phyloP scores from a whole-genome alignment of 2,113 vertebrate species.

The Prinia subflava region DNA sequence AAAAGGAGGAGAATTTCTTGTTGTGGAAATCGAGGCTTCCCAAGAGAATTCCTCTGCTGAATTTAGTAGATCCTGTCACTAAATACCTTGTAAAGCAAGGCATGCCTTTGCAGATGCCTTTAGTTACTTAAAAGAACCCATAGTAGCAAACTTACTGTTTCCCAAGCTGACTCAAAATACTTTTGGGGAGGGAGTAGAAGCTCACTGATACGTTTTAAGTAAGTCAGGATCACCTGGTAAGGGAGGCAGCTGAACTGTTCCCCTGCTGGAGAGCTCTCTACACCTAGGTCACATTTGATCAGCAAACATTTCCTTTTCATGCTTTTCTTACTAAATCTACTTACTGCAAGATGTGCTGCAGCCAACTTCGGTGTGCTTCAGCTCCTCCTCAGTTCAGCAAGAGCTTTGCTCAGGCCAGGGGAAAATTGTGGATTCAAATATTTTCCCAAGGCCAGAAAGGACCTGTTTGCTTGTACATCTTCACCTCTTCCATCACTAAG shows the following conservation, averaged over 20 bases:
- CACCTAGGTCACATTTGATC: not conserved
- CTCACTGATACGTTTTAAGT: not conserved
- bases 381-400: not conserved
- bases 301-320: not conserved
- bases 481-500: not conserved
- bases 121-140: not conserved
- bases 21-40: conserved; percentile 29
- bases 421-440: not conserved
- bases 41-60: not conserved
- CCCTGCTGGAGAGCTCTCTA: not conserved
- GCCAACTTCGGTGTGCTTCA: not conserved
- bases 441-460: not conserved
- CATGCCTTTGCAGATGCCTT: not conserved
- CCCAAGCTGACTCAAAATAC: not conserved
- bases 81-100: conserved; percentile 5
- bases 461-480: not conserved
- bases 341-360: not conserved
- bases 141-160: not conserved
- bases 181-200: not conserved
- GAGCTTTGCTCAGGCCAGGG: not conserved
- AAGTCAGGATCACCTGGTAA: not conserved
- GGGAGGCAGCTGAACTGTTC: not conserved
- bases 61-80: not conserved
- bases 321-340: not conserved
- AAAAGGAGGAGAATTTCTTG: not conserved